Conservation (phyloP, 2,888 invertebrate genomes). For the Pyrrhosoma nymphula region DNA sequence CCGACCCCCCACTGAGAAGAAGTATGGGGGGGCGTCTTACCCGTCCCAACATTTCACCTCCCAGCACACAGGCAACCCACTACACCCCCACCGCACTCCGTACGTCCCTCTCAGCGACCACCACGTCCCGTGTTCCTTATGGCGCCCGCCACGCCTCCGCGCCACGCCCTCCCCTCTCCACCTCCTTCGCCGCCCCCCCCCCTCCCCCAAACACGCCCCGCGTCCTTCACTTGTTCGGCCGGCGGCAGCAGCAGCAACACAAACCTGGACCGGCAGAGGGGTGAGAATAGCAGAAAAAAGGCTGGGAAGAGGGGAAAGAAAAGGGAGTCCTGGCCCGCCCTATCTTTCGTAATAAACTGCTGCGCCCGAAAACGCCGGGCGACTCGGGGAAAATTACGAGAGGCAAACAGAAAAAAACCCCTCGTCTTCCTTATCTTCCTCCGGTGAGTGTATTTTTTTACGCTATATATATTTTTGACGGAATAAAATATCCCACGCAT, state of each 20-base stretch:
- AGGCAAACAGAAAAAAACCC: conserved; percentile 31
- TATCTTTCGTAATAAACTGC: conserved; percentile 36
- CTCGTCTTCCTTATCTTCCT: neutral
- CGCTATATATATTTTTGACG: neutral
- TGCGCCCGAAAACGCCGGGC: neutral
- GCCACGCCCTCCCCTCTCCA: neutral
- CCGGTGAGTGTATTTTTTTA: neutral
- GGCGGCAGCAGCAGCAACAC: too few species aligned
- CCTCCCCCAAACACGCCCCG: too few species aligned
- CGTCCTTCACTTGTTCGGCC: neutral
- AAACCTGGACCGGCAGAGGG: neutral
- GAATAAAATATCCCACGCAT: neutral
- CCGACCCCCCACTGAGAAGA: neutral
- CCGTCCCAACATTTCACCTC: neutral
- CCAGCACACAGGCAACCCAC: neutral
- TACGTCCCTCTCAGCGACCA: neutral
- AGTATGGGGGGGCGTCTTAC: neutral
- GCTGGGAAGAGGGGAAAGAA: neutral
- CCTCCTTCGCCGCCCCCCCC: too few species aligned
- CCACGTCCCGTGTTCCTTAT: neutral
- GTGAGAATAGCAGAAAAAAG: neutral
- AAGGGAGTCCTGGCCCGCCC: neutral
- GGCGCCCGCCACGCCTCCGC: neutral
- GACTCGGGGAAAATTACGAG: conserved; percentile 21
- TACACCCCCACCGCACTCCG: neutral